Evolutionary conservation across 1,140 invertebrate genomes (phyloP), one percentile per base, ranked within the genome.

Genomic region (Heliconius hermathena): DNA sequence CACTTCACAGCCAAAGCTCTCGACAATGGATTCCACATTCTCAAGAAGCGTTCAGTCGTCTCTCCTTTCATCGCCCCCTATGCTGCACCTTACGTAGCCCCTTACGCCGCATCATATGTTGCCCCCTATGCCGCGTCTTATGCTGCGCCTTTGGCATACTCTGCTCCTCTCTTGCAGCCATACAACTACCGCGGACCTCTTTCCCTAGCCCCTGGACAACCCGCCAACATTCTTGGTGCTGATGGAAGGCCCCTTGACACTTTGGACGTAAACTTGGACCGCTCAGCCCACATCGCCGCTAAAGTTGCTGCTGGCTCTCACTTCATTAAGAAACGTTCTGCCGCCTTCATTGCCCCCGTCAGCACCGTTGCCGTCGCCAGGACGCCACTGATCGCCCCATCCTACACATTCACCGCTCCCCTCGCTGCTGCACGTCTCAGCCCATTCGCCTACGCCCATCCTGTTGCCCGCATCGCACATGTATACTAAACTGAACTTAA

Each of bases 211-310:
- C 91, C 92, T 71, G 90, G 91, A 9, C 91, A 93, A 74, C 93
- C 94, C 38, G 94, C 94, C 76, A 90, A 89, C 79, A 93, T 94
- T 72, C 71, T 94, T 75, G 90, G 88, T 29, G 82, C 87, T 79
- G 93, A 95, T 76, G 93, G 93, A 83, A 92, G 93, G 79, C 93
- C 93, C 9, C 80, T 95, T 20, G 94, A 95, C 77, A 95, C 94
- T 11, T 75, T 93, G 74, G 93, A 93, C 11, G 94, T 95, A 18
- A 91, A 94, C 86, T 84, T 94, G 74, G 95, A 95, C 81, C 84
- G 92, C 77, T 86, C 95, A 71, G 93, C 94, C 73, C 90, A 94
- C 84, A 86, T 87, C 77, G 88, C 88, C 74, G 89, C 90, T 52
- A 93, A 91, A 82, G 88, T 89, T 13, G 77, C 92, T 46, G 78